Conservation (phyloP, 2,113 vertebrate genomes). For the Himantopus leucocephalus region DNA sequence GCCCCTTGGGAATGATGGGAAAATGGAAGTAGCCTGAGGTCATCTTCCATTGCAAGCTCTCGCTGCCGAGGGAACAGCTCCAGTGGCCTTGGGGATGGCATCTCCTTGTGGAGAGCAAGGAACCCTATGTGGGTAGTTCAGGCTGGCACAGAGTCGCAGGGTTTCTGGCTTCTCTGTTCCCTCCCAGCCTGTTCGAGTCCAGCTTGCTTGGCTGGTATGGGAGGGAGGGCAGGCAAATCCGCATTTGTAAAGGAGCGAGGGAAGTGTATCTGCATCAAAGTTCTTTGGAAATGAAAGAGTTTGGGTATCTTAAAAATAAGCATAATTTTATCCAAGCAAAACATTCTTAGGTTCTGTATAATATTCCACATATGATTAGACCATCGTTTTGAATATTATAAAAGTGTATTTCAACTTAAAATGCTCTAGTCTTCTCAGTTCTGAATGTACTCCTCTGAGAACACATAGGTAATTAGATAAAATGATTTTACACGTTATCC, state of each 20-base stretch:
- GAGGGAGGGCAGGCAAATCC: background rate
- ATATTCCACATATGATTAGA: background rate
- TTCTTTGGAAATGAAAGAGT: background rate
- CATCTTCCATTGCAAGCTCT: background rate
- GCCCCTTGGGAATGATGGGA: background rate
- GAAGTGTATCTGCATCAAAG: background rate
- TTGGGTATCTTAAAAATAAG: background rate
- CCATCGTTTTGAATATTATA: background rate
- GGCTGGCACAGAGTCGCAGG: background rate
- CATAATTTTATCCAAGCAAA: background rate
- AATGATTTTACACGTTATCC: background rate
- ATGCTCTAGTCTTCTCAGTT: background rate
- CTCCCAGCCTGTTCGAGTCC: background rate
- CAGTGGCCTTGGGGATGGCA: background rate
- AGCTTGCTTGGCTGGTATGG: background rate
- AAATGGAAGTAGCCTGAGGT: rapidly evolving
- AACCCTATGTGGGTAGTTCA: background rate
- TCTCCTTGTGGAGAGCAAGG: background rate
- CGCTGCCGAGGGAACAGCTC: background rate
- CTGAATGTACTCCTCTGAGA: background rate
- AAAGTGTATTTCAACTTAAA: background rate
- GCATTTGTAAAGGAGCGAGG: background rate
- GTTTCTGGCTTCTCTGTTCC: background rate
- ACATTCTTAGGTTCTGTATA: background rate
- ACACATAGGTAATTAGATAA: background rate